These are phyloP conservation scores for Pelosia muscerda DNA, from an alignment of 2,888 invertebrate genomes.

Conservation along the genomic window DNA sequence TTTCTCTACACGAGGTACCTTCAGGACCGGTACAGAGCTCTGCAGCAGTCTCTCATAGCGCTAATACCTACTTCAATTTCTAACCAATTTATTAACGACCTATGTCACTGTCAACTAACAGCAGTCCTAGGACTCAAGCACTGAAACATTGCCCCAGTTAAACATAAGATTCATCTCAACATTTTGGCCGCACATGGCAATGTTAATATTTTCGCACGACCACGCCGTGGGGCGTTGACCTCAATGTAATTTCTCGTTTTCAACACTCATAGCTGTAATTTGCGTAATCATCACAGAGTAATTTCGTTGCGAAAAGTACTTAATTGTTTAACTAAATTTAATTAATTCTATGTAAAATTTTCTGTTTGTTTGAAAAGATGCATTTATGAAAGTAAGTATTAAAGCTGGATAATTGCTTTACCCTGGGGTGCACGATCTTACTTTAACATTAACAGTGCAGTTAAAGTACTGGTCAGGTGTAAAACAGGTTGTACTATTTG, in stretches of 20 bases:
- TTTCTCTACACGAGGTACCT: too few species aligned
- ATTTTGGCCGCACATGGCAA: slow-evolving; percentile 30
- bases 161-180: neutral
- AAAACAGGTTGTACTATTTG: too few species aligned
- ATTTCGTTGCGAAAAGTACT: slow-evolving; percentile 40
- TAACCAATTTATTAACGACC: neutral
- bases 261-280: slow-evolving; percentile 46
- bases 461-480: too few species aligned
- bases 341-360: slow-evolving; percentile 20
- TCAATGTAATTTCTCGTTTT: slow-evolving; percentile 47
- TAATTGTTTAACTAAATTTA: slow-evolving; percentile 32
- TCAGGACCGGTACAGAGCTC: too few species aligned
- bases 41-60: too few species aligned
- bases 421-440: too few species aligned
- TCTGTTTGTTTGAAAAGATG: slow-evolving; percentile 17
- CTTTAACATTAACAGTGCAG: too few species aligned
- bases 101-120: neutral
- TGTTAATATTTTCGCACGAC: slow-evolving; percentile 38
- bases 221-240: slow-evolving; percentile 47
- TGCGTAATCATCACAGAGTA: slow-evolving; percentile 46
- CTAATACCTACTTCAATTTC: too few species aligned
- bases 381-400: slow-evolving; percentile 17
- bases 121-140: neutral
- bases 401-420: slow-evolving; percentile 3
- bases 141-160: neutral